These are phyloP conservation scores for Chrysemys picta DNA, from an alignment of 2,113 vertebrate genomes.

Conservation along the genomic window DNA sequence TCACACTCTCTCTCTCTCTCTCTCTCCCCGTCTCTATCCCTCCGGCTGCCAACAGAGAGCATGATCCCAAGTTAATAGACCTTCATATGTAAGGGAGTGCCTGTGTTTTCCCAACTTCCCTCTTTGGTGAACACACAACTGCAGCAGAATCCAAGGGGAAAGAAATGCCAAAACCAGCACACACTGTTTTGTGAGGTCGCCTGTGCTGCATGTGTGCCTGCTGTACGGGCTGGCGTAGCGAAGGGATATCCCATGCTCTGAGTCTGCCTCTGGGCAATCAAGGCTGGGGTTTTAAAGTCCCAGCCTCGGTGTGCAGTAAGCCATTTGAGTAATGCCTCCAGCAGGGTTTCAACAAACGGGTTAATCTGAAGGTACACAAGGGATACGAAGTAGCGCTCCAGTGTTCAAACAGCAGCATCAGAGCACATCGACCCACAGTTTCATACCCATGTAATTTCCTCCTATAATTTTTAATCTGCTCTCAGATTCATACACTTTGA, in stretches of 20 bases:
- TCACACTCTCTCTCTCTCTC: slow-evolving; percentile 16
- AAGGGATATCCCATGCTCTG: too few relatives aligned
- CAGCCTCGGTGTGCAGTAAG: neutral
- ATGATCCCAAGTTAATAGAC: slow-evolving; percentile 71
- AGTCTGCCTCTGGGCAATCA: too few relatives aligned
- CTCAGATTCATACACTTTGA: neutral
- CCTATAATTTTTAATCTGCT: neutral
- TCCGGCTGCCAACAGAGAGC: slow-evolving; percentile 83
- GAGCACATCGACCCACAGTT: neutral
- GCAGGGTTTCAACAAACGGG: neutral
- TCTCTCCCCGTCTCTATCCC: slow-evolving; percentile 67
- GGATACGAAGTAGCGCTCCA: neutral
- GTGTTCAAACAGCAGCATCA: neutral
- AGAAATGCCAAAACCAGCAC: slow-evolving; percentile 35
- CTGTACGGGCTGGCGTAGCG: too few relatives aligned
- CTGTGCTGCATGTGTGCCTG: too few relatives aligned
- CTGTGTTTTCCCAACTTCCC: slow-evolving; percentile 65
- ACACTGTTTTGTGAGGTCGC: neutral
- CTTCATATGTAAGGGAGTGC: slow-evolving; percentile 61
- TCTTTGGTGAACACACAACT: slow-evolving; percentile 49
- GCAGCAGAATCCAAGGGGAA: slow-evolving; percentile 47
- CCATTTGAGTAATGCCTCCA: neutral
- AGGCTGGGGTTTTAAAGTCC: neutral
- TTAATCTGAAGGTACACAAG: neutral
- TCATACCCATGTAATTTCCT: neutral